Percentiles rank a stretch among this genome's conserved stretches.
phyloP scores from a whole-genome alignment of 2,888 invertebrate species.

The Ectropis crepuscularia region DNA sequence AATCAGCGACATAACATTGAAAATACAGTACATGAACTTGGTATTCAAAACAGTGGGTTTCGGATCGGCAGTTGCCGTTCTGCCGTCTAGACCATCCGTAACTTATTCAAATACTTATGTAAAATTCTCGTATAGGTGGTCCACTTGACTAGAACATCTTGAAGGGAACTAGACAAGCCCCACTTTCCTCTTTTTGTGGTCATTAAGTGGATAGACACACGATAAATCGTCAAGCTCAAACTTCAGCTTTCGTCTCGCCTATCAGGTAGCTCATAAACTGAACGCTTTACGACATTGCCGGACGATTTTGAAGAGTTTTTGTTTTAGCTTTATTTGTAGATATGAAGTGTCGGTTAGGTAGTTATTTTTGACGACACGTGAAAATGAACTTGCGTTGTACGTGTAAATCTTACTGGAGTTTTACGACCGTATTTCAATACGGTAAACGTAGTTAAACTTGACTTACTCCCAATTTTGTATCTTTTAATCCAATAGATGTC shows the following conservation, averaged over 20 bases:
- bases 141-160: conserved; percentile 11
- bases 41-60: no score
- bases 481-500: no score
- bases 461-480: no score
- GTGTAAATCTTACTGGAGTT: background rate
- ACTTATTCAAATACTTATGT: background rate
- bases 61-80: no score
- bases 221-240: conserved; percentile 18
- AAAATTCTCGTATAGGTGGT: conserved; percentile 21
- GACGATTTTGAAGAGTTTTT: conserved; percentile 18
- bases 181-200: conserved; percentile 26
- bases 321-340: conserved; percentile 10
- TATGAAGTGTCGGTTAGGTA: background rate
- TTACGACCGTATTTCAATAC: no score
- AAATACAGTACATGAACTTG: no score
- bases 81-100: no score
- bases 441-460: no score
- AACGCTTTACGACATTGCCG: conserved; percentile 20
- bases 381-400: background rate
- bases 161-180: conserved; percentile 2
- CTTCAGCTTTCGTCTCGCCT: conserved; percentile 28
- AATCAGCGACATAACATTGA: no score
- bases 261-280: conserved; percentile 25
- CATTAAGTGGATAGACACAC: conserved; percentile 33
- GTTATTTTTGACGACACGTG: background rate